phyloP scores from a whole-genome alignment of 2,888 invertebrate genomes.

The Leptopilina myrica region DNA sequence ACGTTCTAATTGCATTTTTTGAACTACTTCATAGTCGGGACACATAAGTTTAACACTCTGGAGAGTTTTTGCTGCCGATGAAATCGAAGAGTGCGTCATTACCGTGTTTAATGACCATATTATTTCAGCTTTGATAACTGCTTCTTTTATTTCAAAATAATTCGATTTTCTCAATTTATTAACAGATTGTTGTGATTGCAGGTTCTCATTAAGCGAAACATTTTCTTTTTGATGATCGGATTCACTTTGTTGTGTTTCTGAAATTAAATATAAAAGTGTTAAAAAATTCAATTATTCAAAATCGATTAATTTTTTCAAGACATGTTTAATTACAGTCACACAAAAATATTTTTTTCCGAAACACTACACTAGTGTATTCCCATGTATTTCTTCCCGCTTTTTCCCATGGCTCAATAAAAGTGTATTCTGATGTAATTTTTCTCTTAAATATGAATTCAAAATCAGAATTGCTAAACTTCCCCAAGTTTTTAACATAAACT shows the following conservation, averaged over 20 bases:
- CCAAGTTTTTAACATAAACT: too few relatives aligned
- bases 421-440: too few relatives aligned
- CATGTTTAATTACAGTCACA: background rate
- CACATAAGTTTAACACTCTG: conserved; percentile 37
- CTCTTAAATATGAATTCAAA: too few relatives aligned
- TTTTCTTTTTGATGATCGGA: background rate
- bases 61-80: conserved; percentile 14
- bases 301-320: background rate
- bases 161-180: background rate
- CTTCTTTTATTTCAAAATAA: conserved; percentile 6
- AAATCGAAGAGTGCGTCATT: too few relatives aligned
- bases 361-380: too few relatives aligned
- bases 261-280: background rate
- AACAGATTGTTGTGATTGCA: background rate
- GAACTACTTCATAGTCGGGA: conserved; percentile 30
- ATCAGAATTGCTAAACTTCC: background rate
- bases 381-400: too few relatives aligned
- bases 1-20: conserved; percentile 49
- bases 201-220: background rate
- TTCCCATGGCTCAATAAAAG: too few relatives aligned
- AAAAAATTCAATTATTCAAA: background rate
- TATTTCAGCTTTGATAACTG: background rate
- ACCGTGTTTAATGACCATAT: too few relatives aligned
- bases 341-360: too few relatives aligned
- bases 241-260: conserved; percentile 3